Base-by-base conservation (phyloP, 2,113 vertebrate genomes). In the Lethenteron camtschaticum region DNA sequence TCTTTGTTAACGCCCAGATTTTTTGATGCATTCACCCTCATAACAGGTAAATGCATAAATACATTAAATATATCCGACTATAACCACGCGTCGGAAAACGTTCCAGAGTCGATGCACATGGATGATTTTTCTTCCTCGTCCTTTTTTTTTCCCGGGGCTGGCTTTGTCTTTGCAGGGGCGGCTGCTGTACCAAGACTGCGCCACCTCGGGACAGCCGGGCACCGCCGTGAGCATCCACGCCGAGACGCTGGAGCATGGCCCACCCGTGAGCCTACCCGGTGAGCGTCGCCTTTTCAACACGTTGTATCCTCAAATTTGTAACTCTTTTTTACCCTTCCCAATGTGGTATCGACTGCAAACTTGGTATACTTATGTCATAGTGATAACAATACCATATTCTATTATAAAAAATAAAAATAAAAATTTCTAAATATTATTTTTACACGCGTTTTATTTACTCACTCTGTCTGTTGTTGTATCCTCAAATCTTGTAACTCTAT, bases 211-310 rank as follows among this genome's bases (percentile, higher is more conserved):
- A 76, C 86, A 87, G 85, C 84, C 63, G 24, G 24, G 63, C 24
- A 66, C 87, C 68, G 92, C 92, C 71, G 71, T 94, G 78, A 89
- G 87, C 82, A 95, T 99, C 84, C 96, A 91, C 78, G 88, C 92
- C 68, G 94, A 99, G 81, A 95, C 94, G 72, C 76, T 99, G 82
- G 94, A 99, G 73, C 90, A 88, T 71, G 92, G 96, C 57, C 88
- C 88, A 68, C 83, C 84, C 57, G 83, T 99, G 74, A 77, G 87
- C 72, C 86, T 99, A 79, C 90, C 94, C 82, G 94, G 94, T 96
- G 81, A 68, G 73, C 41, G n/a, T n/a, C n/a, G n/a, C n/a, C n/a
- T n/a, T n/a, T n/a, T n/a, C n/a, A n/a, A n/a, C n/a, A n/a, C 10
- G 57, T 59, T 11, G 2, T 63, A 71, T 6, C 56, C 12, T 11